Evolutionary conservation across 2,888 invertebrate species (phyloP).

Genomic region (Drosophila nr. medialis): DNA sequence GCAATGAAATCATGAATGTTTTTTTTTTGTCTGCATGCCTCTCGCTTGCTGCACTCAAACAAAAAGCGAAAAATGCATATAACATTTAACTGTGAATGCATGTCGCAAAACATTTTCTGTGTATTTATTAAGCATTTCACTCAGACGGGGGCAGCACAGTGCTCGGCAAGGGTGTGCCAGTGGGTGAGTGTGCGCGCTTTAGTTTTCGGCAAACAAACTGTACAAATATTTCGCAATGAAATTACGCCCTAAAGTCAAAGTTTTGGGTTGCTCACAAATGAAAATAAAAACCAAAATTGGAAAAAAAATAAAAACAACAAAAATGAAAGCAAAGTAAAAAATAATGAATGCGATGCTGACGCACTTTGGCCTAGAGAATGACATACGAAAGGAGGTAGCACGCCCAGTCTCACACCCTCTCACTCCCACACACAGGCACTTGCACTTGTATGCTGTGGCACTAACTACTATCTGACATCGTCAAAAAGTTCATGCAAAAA

Average conservation of each 20-base stretch:
- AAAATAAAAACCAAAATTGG: slow-evolving; percentile 32
- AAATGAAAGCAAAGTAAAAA: slow-evolving; percentile 56
- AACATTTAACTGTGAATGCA: slow-evolving; percentile 19
- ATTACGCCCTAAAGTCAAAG: slow-evolving; percentile 76
- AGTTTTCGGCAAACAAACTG: slow-evolving; percentile 56
- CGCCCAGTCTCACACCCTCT: slow-evolving; percentile 20
- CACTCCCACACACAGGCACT: slow-evolving; percentile 13
- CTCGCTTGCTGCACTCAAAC: slow-evolving; percentile 26
- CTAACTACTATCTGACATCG: slow-evolving; percentile 78
- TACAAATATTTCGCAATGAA: slow-evolving; percentile 75
- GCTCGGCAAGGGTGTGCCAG: not conserved
- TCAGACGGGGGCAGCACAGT: slow-evolving; percentile 11
- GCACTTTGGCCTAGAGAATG: slow-evolving; percentile 57
- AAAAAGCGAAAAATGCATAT: slow-evolving; percentile 28
- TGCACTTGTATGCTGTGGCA: slow-evolving; percentile 35
- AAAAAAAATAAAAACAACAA: slow-evolving; percentile 11
- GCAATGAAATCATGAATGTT: slow-evolving; percentile 70
- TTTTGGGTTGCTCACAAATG: slow-evolving; percentile 53
- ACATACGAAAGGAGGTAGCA: slow-evolving; percentile 40
- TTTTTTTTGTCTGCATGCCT: slow-evolving; percentile 31
- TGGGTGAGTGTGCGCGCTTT: slow-evolving; percentile 39
- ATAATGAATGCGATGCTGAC: slow-evolving; percentile 69
- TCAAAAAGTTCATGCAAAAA: slow-evolving; percentile 78
- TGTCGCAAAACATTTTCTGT: slow-evolving; percentile 29
- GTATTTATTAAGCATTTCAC: slow-evolving; percentile 73